Base-by-base conservation (phyloP, 1,140 invertebrate species). In the Aricia agestis region DNA sequence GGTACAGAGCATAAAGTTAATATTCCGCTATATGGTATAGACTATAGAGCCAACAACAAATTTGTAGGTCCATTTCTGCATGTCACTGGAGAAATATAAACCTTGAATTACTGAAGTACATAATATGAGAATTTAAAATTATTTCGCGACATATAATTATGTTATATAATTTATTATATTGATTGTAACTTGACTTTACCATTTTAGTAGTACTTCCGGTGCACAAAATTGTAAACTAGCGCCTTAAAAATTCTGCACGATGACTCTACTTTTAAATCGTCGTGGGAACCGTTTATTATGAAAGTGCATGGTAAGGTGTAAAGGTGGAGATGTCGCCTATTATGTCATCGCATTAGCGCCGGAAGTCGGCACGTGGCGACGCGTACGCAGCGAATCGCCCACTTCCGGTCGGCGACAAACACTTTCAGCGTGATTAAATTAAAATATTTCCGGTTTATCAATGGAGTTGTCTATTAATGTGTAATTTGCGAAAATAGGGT, bases 331-430 rank as follows among this genome's bases (percentile, higher is more conserved):
- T 82, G 87, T 91, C 89, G 80, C 89, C 83, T 87, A 91, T 91
- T 90, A 85, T 91, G 79, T 87, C 84, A 87, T 82, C 83, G 81
- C 83, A 87, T 91, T 91, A 89, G 73, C 76, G 82, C 67, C 89
- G 89, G 91, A 91, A 90, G 83, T 76, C 81, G 76, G 57, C 89
- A 80, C 84, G 85, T 88, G 87, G 74, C 81, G 84, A 76, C 81
- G 83, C 82, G 86, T 86, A 89, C 83, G 83, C 80, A 71, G 68
- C 83, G 81, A 91, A 91, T 87, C 82, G 81, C 63, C 80, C 82
- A 77, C 80, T 87, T 90, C 87, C 87, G 81, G 81, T 81, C 52
- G 65, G 57, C 1, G 65, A 70, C 58, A 70, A 59, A 67, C 57
- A 72, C 17, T 52, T 57, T 71, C 58, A 59, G 18, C 59, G 9